These are phyloP conservation scores for Schizotus pectinicornis DNA, from an alignment of 2,888 invertebrate genomes.

Conservation along the genomic window DNA sequence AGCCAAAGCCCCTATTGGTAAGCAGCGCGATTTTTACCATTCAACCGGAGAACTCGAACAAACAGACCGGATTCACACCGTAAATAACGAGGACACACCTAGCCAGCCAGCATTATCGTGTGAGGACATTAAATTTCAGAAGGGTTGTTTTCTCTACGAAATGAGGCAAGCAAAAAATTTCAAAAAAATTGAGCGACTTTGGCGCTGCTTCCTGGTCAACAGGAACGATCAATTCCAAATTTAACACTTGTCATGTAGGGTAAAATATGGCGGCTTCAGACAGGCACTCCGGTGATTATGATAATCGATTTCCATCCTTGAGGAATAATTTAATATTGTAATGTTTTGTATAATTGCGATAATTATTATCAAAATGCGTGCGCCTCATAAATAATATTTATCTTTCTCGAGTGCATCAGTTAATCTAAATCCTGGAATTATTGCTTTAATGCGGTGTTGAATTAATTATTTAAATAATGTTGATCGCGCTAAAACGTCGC, in stretches of 20 bases:
- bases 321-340: slow-evolving; percentile 13
- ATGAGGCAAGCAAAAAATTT: too few species aligned
- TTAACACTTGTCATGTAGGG: slow-evolving; percentile 10
- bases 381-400: slow-evolving; percentile 17
- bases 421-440: slow-evolving; percentile 16
- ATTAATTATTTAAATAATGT: slow-evolving; percentile 10
- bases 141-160: too few species aligned
- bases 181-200: too few species aligned
- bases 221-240: slow-evolving; percentile 3
- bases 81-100: too few species aligned
- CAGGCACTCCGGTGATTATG: slow-evolving; percentile 10
- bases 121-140: too few species aligned
- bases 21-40: slow-evolving; percentile 22
- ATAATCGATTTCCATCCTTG: slow-evolving; percentile 12
- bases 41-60: too few species aligned
- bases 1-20: slow-evolving; percentile 27
- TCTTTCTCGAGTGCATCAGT: slow-evolving; percentile 10
- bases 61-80: too few species aligned
- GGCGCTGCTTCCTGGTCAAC: too few species aligned
- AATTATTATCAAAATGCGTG: slow-evolving; percentile 20
- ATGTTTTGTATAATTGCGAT: slow-evolving; percentile 15
- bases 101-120: too few species aligned
- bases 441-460: slow-evolving; percentile 7
- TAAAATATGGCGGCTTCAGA: slow-evolving; percentile 8
- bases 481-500: background rate